Evolutionary conservation across 2,113 vertebrate species (phyloP).

Genomic region (Cololabis saira): DNA sequence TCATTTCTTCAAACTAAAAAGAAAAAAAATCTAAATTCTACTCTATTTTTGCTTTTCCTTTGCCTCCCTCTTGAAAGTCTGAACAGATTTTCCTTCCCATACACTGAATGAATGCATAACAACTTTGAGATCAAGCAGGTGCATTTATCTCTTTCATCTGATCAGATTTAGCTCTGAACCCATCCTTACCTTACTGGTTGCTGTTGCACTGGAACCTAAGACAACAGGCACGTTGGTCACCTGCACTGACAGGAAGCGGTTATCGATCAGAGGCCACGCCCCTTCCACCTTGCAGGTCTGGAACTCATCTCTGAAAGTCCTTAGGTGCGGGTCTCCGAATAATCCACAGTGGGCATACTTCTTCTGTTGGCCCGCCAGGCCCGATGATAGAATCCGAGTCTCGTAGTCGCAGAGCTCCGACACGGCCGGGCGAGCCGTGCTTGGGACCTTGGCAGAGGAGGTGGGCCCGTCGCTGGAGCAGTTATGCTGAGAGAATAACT

Average conservation of each 20-base stretch:
- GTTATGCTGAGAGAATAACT: constrained; percentile 85
- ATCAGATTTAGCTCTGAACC: neutral
- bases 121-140: neutral
- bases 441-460: constrained; percentile 74
- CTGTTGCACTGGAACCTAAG: constrained; percentile 84
- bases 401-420: constrained; percentile 82
- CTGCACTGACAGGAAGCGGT: constrained; percentile 86
- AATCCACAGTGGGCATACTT: constrained; percentile 87
- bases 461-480: constrained; percentile 87
- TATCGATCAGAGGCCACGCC: constrained; percentile 87
- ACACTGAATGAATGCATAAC: no score
- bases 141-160: neutral
- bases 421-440: constrained; percentile 69
- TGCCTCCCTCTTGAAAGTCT: no score
- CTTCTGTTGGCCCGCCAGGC: constrained; percentile 65
- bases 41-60: no score
- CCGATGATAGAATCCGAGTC: constrained; percentile 64
- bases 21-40: no score
- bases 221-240: constrained; percentile 88
- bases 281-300: constrained; percentile 88
- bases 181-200: constrained; percentile 84
- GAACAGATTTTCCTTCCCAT: neutral
- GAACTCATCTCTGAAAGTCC: constrained; percentile 87
- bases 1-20: no score
- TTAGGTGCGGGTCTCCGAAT: constrained; percentile 86